These are phyloP conservation scores for Ageneiosus marmoratus DNA, from an alignment of 2,113 vertebrate species.

Conservation along the genomic window DNA sequence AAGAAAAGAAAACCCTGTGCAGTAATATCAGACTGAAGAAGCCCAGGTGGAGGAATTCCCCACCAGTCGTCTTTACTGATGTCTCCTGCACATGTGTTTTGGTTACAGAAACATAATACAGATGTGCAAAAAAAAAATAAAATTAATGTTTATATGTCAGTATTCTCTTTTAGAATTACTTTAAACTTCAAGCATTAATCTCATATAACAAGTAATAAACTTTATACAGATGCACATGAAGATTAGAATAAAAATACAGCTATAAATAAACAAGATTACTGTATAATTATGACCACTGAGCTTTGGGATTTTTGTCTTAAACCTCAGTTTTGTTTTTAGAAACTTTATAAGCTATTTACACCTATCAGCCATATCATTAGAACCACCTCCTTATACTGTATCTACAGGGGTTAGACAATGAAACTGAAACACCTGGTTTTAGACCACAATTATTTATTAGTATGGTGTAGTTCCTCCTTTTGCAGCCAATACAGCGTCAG, in stretches of 20 bases:
- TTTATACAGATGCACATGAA: not conserved
- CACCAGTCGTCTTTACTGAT: not conserved
- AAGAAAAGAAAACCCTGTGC: slow-evolving; percentile 37
- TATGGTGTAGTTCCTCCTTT: too few species aligned
- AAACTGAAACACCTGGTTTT: too few species aligned
- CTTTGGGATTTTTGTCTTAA: too few species aligned
- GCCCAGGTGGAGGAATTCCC: slow-evolving; percentile 44
- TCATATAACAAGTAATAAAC: not conserved
- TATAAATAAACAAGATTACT: not conserved
- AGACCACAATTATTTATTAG: too few species aligned
- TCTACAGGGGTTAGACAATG: too few species aligned
- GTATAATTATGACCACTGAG: not conserved
- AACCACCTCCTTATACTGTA: too few species aligned
- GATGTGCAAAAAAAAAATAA: not conserved
- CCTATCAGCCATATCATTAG: too few species aligned
- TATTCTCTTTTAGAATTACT: not conserved
- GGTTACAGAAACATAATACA: not conserved
- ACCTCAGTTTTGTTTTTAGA: too few species aligned
- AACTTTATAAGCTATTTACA: too few species aligned
- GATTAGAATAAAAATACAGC: not conserved
- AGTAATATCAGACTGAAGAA: slow-evolving; percentile 49
- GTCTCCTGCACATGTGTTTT: not conserved
- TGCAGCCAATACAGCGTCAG: too few species aligned
- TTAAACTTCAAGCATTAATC: not conserved
- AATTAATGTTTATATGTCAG: not conserved